These are phyloP conservation scores for Lasioglossum marginatum DNA, from an alignment of 2,888 invertebrate genomes.

Conservation along the genomic window DNA sequence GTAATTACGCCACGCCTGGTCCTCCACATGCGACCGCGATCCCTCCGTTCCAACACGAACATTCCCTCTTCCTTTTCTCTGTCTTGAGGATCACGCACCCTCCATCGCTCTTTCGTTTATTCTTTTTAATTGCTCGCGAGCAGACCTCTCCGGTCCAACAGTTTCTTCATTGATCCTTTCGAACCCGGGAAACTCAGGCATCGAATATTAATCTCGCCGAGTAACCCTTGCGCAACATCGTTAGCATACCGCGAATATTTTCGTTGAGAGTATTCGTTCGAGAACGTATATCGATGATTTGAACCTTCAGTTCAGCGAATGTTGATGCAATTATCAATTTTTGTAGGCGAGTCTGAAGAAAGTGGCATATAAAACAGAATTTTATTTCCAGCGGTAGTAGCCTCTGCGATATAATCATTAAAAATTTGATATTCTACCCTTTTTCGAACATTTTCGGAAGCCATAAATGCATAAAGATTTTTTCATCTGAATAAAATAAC, in stretches of 20 bases:
- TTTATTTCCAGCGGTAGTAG: no score
- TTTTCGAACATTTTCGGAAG: no score
- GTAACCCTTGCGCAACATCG: background rate
- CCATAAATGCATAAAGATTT: no score
- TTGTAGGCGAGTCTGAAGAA: no score
- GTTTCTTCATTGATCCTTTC: background rate
- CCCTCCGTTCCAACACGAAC: slow-evolving; percentile 29
- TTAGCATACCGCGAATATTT: background rate
- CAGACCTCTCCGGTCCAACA: background rate
- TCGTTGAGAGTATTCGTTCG: background rate
- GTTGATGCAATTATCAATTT: no score
- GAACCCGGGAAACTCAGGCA: background rate
- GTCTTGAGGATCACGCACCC: background rate
- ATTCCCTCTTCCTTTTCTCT: slow-evolving; percentile 11
- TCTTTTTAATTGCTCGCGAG: slow-evolving; percentile 11
- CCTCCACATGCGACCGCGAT: slow-evolving; percentile 23
- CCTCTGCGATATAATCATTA: no score
- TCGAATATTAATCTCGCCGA: background rate
- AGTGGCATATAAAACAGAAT: no score
- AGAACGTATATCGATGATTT: background rate
- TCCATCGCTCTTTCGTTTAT: background rate
- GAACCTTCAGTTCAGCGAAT: no score
- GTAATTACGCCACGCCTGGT: slow-evolving; percentile 65
- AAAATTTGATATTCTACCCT: no score
- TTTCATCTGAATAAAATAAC: no score